Evolutionary conservation across 2,113 vertebrate species (phyloP).

Genomic region (Synodontis membranacea): DNA sequence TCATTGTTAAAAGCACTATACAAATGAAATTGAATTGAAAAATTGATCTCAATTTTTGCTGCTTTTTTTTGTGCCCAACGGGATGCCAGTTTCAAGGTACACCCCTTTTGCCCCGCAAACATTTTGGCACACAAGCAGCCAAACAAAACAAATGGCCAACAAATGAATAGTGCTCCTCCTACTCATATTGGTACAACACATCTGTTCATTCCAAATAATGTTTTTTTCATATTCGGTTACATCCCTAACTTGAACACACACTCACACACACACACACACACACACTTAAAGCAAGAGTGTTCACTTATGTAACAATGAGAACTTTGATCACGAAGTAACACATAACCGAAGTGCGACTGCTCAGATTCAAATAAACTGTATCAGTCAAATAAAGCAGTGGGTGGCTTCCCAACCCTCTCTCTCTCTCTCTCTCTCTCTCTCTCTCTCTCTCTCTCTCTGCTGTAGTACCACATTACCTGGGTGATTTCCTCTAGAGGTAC

Average conservation of each 20-base stretch:
- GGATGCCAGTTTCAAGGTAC: neutral
- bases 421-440: slow-evolving; percentile 42
- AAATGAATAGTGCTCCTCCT: neutral
- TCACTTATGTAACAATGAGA: slow-evolving; percentile 42
- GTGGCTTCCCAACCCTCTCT: neutral
- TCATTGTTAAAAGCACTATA: too few species aligned
- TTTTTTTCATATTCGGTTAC: neutral
- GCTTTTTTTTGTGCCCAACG: neutral
- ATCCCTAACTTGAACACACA: neutral
- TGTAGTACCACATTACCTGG: slow-evolving; percentile 55
- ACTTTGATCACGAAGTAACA: slow-evolving; percentile 32
- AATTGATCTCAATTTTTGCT: too few species aligned
- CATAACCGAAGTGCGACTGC: neutral
- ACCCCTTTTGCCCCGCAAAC: neutral
- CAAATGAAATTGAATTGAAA: too few species aligned
- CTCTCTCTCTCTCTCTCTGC: slow-evolving; percentile 25
- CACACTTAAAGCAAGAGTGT: slow-evolving; percentile 44
- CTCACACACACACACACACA: neutral
- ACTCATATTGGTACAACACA: neutral
- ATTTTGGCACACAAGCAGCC: neutral
- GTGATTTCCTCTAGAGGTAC: slow-evolving; percentile 55
- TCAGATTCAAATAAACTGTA: slow-evolving; percentile 58
- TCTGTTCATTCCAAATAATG: neutral
- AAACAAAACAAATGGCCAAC: neutral
- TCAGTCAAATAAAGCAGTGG: too few species aligned